These are phyloP conservation scores for Opisthocomus hoazin DNA, from an alignment of 2,113 vertebrate species.

Conservation along the genomic window DNA sequence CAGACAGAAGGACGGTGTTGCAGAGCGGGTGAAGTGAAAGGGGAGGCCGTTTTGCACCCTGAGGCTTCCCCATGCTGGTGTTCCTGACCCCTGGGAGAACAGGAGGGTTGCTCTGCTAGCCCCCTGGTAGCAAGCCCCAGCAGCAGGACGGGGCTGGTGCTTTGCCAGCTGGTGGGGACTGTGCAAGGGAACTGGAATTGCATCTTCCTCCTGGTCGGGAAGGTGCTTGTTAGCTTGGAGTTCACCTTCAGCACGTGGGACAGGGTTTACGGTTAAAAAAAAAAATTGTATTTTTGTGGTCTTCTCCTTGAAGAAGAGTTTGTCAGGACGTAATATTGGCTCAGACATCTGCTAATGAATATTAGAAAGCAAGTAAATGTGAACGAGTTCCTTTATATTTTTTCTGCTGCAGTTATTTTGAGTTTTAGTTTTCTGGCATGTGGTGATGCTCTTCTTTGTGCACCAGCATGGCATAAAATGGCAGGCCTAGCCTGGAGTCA, in stretches of 20 bases:
- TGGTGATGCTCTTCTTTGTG: background rate
- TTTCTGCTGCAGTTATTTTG: background rate
- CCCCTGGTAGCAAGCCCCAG: accelerated
- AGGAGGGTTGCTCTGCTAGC: background rate
- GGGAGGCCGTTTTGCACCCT: background rate
- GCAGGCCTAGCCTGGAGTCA: background rate
- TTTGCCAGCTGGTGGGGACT: background rate
- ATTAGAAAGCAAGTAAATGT: background rate
- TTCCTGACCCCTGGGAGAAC: background rate
- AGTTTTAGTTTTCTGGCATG: background rate
- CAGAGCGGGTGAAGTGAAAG: background rate
- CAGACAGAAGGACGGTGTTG: background rate
- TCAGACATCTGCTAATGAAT: background rate
- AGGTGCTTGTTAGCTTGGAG: background rate
- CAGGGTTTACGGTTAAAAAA: background rate
- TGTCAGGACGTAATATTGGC: background rate
- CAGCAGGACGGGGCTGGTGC: background rate
- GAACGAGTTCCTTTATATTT: background rate
- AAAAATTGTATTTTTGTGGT: background rate
- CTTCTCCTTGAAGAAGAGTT: background rate
- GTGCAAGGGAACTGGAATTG: background rate
- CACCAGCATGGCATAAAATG: background rate
- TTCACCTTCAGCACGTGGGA: background rate
- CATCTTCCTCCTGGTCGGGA: background rate
- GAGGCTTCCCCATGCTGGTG: background rate